Percentiles rank a stretch among this genome's conserved stretches.
These are phyloP conservation scores for Heliconius ismenius DNA, from an alignment of 2,888 invertebrate species.

Conservation along the genomic window DNA sequence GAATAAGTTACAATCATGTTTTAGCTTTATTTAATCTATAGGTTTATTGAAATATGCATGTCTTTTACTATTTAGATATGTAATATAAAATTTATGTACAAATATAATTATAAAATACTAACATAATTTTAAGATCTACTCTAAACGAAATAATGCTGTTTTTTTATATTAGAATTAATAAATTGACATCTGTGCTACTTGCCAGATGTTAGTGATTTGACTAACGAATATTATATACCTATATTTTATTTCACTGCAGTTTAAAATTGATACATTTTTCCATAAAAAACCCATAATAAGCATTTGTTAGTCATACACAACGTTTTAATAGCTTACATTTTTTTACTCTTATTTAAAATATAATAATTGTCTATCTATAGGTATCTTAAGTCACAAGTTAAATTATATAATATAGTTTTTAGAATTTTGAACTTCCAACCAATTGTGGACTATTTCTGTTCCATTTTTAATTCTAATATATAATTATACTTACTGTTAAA, in stretches of 20 bases:
- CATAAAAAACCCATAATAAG: background rate
- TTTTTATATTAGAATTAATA: constrained; percentile 1
- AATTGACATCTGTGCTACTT: constrained; percentile 9
- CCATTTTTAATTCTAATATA: background rate
- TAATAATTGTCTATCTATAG: background rate
- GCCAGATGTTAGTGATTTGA: background rate
- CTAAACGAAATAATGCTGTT: background rate
- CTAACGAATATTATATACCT: background rate
- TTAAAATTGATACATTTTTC: background rate
- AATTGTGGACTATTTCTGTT: background rate
- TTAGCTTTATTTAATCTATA: constrained; percentile 25
- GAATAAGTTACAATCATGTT: constrained; percentile 3
- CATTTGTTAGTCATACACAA: constrained; percentile 10
- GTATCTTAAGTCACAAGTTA: constrained; percentile 10
- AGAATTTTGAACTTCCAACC: background rate
- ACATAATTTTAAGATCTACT: constrained; percentile 9
- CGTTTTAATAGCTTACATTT: background rate
- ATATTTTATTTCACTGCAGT: background rate
- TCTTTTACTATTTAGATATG: constrained; percentile 25
- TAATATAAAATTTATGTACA: constrained; percentile 19
- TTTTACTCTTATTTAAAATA: background rate
- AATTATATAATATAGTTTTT: constrained; percentile 15
- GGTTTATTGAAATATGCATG: constrained; percentile 23
- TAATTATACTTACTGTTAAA: background rate
- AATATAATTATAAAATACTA: constrained; percentile 9